Evolutionary conservation across 2,797 vertebrate species (phyloP).

Genomic region (Amblyopsis hoosieri): DNA sequence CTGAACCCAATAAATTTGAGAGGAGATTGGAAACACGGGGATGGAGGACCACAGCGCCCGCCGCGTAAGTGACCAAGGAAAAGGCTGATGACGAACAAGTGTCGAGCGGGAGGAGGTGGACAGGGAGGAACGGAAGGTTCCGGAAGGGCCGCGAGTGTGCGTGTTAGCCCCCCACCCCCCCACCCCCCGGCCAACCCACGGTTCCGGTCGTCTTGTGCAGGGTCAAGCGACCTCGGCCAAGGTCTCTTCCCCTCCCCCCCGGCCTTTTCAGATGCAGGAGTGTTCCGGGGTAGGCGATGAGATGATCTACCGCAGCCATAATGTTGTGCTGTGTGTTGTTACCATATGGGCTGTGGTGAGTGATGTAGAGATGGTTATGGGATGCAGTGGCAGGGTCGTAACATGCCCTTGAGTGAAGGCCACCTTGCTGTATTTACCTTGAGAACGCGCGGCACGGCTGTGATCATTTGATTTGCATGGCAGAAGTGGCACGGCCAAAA

Average conservation of each 20-base stretch:
- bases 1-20: constrained; percentile 90
- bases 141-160: constrained; percentile 32
- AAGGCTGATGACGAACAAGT: constrained; percentile 36
- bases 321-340: constrained; percentile 79
- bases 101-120: constrained; percentile 62
- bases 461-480: constrained; percentile 70
- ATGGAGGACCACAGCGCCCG: constrained; percentile 76
- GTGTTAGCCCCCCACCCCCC: constrained; percentile 13
- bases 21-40: constrained; percentile 85
- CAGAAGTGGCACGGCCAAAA: constrained; percentile 52
- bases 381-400: constrained; percentile 45
- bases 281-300: constrained; percentile 64
- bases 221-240: constrained; percentile 72
- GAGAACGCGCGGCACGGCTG: constrained; percentile 50
- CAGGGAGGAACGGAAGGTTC: constrained; percentile 62
- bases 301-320: constrained; percentile 67
- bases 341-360: constrained; percentile 69
- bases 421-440: constrained; percentile 63
- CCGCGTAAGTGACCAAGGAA: constrained; percentile 80
- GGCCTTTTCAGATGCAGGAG: constrained; percentile 62
- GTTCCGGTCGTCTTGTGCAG: constrained; percentile 69
- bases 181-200: constrained; percentile 19
- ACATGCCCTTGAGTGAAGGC: constrained; percentile 57
- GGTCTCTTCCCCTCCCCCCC: constrained; percentile 60
- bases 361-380: constrained; percentile 64